Evolutionary conservation across 2,888 invertebrate genomes (phyloP).

Genomic region (Cataglyphis albicans): DNA sequence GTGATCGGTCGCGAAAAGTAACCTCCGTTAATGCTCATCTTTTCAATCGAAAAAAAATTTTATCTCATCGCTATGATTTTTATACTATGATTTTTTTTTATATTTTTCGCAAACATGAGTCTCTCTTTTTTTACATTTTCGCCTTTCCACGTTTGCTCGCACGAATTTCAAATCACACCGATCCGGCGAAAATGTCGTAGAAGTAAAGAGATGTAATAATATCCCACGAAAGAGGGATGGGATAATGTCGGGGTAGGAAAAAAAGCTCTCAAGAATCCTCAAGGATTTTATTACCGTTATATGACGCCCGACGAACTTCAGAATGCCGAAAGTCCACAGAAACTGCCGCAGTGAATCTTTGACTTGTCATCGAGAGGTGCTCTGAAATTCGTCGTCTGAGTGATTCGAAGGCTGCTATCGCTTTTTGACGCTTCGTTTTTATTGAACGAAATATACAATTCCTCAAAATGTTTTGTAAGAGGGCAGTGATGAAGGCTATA

Average conservation of each 20-base stretch:
- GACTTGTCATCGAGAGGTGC: constrained; percentile 32
- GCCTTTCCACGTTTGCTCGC: neutral
- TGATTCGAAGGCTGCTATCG: constrained; percentile 37
- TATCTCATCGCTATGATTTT: neutral
- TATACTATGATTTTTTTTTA: constrained; percentile 25
- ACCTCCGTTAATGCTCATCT: neutral
- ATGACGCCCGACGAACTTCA: constrained; percentile 41
- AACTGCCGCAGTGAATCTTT: constrained; percentile 37
- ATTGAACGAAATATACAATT: constrained; percentile 15
- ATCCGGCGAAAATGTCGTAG: neutral
- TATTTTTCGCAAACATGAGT: neutral
- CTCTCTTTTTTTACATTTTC: neutral
- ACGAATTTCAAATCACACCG: constrained; percentile 48
- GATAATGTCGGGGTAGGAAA: constrained; percentile 35
- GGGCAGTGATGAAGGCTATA: constrained; percentile 7
- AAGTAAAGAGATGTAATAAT: constrained; percentile 36
- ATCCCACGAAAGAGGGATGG: constrained; percentile 23
- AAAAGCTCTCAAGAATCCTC: constrained; percentile 46
- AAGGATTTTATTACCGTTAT: constrained; percentile 53
- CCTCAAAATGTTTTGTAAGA: constrained; percentile 16
- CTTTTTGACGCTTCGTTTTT: constrained; percentile 2
- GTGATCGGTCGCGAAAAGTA: neutral
- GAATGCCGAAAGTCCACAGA: constrained; percentile 21
- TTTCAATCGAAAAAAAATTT: neutral
- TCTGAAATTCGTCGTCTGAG: constrained; percentile 36